These are phyloP conservation scores for Ibycter americanus DNA, from an alignment of 2,797 vertebrate species.

Conservation along the genomic window DNA sequence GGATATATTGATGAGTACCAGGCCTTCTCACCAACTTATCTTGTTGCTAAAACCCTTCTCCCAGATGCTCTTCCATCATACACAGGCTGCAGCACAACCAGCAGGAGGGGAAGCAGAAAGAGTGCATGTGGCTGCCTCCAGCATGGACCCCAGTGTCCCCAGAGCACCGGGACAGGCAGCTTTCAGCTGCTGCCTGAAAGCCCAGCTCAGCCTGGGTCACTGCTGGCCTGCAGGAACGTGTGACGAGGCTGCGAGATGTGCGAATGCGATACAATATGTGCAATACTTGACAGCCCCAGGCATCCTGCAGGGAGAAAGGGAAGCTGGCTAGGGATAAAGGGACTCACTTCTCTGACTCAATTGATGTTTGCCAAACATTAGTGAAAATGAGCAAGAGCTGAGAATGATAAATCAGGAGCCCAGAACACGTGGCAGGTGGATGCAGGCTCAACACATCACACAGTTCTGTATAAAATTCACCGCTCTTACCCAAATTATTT, in stretches of 20 bases:
- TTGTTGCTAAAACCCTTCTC: neutral
- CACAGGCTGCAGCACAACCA: neutral
- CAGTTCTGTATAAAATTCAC: neutral
- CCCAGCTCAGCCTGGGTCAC: neutral
- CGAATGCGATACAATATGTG: accelerated
- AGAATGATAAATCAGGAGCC: neutral
- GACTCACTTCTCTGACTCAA: neutral
- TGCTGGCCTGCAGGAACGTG: accelerated
- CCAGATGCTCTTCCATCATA: neutral
- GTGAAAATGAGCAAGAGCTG: neutral
- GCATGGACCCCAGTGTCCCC: accelerated
- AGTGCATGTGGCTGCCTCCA: neutral
- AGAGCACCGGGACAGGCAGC: neutral
- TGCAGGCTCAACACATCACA: neutral
- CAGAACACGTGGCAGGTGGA: accelerated
- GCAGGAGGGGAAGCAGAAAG: neutral
- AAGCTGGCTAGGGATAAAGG: neutral
- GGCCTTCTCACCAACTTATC: neutral
- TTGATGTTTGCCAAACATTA: neutral
- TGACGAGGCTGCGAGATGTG: accelerated
- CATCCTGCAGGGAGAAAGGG: neutral
- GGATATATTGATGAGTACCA: neutral
- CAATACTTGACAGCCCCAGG: neutral
- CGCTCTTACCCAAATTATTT: neutral
- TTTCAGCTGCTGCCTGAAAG: neutral